Evolutionary conservation across 2,797 vertebrate species (phyloP).

Genomic region (Cottoperca gobio): DNA sequence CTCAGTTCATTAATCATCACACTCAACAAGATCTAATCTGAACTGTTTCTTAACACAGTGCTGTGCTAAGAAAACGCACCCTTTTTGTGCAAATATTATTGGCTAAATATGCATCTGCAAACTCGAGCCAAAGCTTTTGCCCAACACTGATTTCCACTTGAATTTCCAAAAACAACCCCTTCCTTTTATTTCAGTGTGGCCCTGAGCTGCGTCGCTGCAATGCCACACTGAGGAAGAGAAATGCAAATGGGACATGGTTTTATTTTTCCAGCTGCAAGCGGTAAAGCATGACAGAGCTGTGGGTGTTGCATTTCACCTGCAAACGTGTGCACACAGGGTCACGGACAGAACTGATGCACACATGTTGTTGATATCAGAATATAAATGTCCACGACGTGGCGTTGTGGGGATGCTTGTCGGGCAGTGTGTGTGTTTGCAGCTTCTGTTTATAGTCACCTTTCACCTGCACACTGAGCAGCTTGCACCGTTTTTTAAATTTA

Average conservation of each 20-base stretch:
- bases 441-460: background rate
- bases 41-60: background rate
- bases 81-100: background rate
- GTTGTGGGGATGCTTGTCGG: background rate
- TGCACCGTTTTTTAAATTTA: background rate
- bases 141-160: background rate
- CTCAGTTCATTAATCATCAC: constrained; percentile 20
- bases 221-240: constrained; percentile 3
- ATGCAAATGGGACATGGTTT: background rate
- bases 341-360: constrained; percentile 4
- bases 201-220: constrained; percentile 10
- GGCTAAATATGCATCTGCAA: background rate
- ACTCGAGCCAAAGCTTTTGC: background rate
- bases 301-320: background rate
- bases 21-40: constrained; percentile 31
- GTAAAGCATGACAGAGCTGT: background rate
- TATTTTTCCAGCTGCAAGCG: background rate
- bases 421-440: background rate
- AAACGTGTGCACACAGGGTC: background rate
- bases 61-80: background rate
- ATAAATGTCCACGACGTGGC: background rate
- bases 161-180: background rate
- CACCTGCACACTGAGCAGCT: background rate
- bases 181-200: background rate
- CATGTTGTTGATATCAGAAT: constrained; percentile 7